Base-by-base conservation (phyloP, 2,113 vertebrate genomes). In the Misgurnus mizolepis region DNA sequence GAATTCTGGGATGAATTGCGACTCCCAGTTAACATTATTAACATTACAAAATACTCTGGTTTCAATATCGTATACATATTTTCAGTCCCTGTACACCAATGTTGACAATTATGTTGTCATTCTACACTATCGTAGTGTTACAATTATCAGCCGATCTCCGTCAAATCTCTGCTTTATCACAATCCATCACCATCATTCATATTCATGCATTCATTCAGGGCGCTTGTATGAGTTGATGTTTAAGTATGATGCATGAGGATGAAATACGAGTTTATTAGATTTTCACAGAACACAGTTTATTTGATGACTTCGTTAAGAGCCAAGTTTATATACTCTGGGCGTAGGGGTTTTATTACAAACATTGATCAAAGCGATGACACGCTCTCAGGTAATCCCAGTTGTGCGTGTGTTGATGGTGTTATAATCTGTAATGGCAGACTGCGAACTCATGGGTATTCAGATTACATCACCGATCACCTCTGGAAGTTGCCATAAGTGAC, bases 361-460 rank as follows among this genome's bases (percentile, higher is more conserved):
- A 84, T 84, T 84, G 76, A 81, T 84, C 79, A 81, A 80, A 49
- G 22, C 14, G 45, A 74, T 64, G 74, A 66, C 74, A 64, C 34
- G 40, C 53, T 49, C 50, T 40, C 41, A 43, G 78, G 7, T 80
- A 76, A 72, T 67, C 74, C 67, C 67, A 67, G 47, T 50, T 78
- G 67, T 67, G 71, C 49, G 78, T 45, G 80, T 68, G 47, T 64
- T 76, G 79, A 50, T 15, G 45, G 18, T 73, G 73, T 78, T 78
- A 84, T 80, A 78, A 81, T 81, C 68, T 67, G 78, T 2, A 11
- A 76, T 78, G 74, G 65, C 62, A 5, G 67, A 14, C n/a, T 43
- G 40, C 14, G 39, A 68, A 40, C 79, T 78, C 45, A 5, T 39
- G 45, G 39, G 56, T 60, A 60, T 45, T 65, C 45, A 45, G 15